phyloP scores from a whole-genome alignment of 2,888 invertebrate genomes.

The Ctenicera cuprea region DNA sequence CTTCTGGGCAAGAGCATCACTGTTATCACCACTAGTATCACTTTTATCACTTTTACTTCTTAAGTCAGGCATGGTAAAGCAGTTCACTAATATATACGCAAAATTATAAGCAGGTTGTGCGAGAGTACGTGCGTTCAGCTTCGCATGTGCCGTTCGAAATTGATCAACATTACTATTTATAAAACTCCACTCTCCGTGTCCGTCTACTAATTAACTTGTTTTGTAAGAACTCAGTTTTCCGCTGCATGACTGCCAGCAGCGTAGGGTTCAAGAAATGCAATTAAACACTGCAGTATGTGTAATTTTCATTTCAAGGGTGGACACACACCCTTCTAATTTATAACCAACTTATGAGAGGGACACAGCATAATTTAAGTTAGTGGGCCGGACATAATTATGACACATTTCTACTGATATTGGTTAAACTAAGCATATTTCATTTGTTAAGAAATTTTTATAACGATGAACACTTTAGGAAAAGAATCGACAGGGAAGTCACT shows the following conservation, averaged over 20 bases:
- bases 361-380: slow-evolving; percentile 37
- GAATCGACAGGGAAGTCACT: not conserved
- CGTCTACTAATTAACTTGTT: slow-evolving; percentile 6
- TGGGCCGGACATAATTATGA: slow-evolving; percentile 50
- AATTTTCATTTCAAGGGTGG: slow-evolving; percentile 58
- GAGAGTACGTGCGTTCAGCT: too few relatives aligned
- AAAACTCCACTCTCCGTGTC: not conserved
- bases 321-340: slow-evolving; percentile 57
- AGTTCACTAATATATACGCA: too few relatives aligned
- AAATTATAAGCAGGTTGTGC: too few relatives aligned
- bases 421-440: not conserved
- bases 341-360: slow-evolving; percentile 45
- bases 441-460: not conserved
- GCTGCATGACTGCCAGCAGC: slow-evolving; percentile 8
- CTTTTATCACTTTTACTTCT: too few relatives aligned
- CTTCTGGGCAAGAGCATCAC: too few relatives aligned
- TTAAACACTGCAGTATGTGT: slow-evolving; percentile 56
- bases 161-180: not conserved
- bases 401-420: slow-evolving; percentile 17
- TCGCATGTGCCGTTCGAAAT: too few relatives aligned
- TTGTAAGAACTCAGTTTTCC: slow-evolving; percentile 7
- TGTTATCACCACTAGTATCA: too few relatives aligned
- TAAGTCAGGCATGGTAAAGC: too few relatives aligned
- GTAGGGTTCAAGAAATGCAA: slow-evolving; percentile 54
- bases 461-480: too few relatives aligned